Evolutionary conservation across 1,140 invertebrate species (phyloP).

Genomic region (Leptinotarsa defecta): DNA sequence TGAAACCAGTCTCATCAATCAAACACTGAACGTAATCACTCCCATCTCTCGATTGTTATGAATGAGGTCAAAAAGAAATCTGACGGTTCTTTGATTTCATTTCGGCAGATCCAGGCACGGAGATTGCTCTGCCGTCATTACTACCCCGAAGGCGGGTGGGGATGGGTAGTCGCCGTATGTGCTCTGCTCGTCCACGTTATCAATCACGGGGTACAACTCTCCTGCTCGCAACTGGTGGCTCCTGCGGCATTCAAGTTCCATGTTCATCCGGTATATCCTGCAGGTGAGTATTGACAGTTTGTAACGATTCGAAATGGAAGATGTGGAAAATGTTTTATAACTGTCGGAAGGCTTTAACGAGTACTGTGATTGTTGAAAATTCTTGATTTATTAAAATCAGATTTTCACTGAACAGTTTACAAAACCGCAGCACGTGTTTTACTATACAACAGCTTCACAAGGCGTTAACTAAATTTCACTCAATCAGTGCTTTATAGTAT

Average conservation of each 20-base stretch:
- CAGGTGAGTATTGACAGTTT: conserved; percentile 43
- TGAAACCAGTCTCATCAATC: too few relatives aligned
- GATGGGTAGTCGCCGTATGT: conserved; percentile 73
- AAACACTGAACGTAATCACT: too few relatives aligned
- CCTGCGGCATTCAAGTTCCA: conserved; percentile 60
- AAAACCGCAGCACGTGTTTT: too few relatives aligned
- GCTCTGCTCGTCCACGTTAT: conserved; percentile 68
- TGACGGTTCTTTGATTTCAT: conserved; percentile 6
- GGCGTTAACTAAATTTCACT: too few relatives aligned
- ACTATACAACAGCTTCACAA: too few relatives aligned
- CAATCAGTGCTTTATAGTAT: too few relatives aligned
- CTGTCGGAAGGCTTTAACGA: too few relatives aligned
- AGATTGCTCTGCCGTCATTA: conserved; percentile 63
- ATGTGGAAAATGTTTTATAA: too few relatives aligned
- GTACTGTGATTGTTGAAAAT: too few relatives aligned
- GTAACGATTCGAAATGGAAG: neutral
- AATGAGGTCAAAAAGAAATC: neutral
- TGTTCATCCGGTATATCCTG: conserved; percentile 47
- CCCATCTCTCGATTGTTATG: neutral
- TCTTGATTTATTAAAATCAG: too few relatives aligned
- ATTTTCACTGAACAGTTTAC: too few relatives aligned
- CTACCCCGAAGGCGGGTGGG: conserved; percentile 82
- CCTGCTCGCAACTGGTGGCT: conserved; percentile 60
- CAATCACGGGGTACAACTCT: conserved; percentile 68
- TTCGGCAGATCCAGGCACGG: conserved; percentile 47